These are phyloP conservation scores for Auanema sp. DNA, from an alignment of 2,888 invertebrate species.

Conservation along the genomic window DNA sequence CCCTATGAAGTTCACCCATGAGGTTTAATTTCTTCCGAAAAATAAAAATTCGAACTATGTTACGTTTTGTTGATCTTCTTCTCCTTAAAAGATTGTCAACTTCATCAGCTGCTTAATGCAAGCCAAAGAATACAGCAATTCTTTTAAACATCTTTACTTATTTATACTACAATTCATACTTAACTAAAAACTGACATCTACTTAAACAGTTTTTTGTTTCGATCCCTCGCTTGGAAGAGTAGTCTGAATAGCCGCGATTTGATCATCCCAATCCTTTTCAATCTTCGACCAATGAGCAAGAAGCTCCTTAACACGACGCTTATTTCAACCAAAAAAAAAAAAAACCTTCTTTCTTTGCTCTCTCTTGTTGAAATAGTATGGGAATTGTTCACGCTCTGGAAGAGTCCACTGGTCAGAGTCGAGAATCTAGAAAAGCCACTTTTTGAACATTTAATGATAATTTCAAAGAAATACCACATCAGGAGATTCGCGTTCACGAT, in stretches of 20 bases:
- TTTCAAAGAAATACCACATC: conserved; percentile 38
- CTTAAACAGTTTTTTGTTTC: conserved; percentile 19
- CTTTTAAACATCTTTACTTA: too few relatives aligned
- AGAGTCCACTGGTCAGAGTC: conserved; percentile 54
- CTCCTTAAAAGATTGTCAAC: too few relatives aligned
- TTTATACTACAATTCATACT: too few relatives aligned
- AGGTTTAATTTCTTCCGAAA: too few relatives aligned
- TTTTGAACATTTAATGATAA: neutral
- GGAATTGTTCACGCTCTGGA: conserved; percentile 62
- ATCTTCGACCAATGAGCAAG: conserved; percentile 63
- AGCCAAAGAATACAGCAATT: too few relatives aligned
- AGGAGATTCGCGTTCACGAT: conserved; percentile 57
- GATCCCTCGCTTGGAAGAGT: conserved; percentile 43
- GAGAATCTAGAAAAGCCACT: conserved; percentile 32
- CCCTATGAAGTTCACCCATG: too few relatives aligned
- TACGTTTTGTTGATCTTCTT: too few relatives aligned
- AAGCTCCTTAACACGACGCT: conserved; percentile 59
- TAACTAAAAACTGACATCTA: too few relatives aligned
- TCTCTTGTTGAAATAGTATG: conserved; percentile 64
- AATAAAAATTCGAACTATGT: too few relatives aligned
- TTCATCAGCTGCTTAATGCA: too few relatives aligned
- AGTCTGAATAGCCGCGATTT: conserved; percentile 58
- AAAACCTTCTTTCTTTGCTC: conserved; percentile 60
- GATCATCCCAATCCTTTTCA: conserved; percentile 63
- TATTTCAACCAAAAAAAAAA: neutral